Base-by-base conservation (phyloP, 2,888 invertebrate species). In the Ctena decussata region DNA sequence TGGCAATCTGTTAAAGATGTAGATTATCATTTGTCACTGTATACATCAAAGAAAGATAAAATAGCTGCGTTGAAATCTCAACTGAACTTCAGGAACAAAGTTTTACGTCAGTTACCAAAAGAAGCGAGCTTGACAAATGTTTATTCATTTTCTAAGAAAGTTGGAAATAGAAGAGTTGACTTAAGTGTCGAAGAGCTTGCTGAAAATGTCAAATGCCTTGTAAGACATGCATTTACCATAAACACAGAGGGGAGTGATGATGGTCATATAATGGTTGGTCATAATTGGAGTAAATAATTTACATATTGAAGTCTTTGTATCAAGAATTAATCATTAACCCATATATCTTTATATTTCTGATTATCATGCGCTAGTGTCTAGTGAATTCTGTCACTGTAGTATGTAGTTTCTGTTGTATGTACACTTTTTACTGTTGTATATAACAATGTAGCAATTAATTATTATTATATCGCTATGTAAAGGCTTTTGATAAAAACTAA, bases 1-100 rank as follows among this genome's bases (percentile, higher is more conserved):
- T 85, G 87, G 85, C 87, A 88, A 49, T 74, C 81, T 70, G 77
- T 57, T n/a, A 37, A 80, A 8, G 77, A 85, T 24, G 85, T 87
- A 18, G 85, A 80, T 70, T 21, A 37, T 35, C 39, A 70, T 60
- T 41, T 89, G 37, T 37, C 46, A 27, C 8, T 71, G 8, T 49
- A 49, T 21, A 79, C 78, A 53, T 71, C 84, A 30, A 75, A 81
- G 44, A 88, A 81, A 44, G 81, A 81, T 35, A 80, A 86, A 46
- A 39, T 78, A 24, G 49, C 35, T 70, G 73, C 69, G 11, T 37
- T 78, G 27, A 77, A 80, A 82, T 69, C 83, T 44, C 83, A 84
- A 46, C 73, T 83, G 24, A 71, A 69, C 3, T 83, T 86, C 30
- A 18, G 86, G 24, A 86, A 78, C 46, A 30, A 70, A 0, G 75